Base-by-base conservation (phyloP, 1,140 invertebrate genomes). In the Carcinoscorpius rotundicauda region DNA sequence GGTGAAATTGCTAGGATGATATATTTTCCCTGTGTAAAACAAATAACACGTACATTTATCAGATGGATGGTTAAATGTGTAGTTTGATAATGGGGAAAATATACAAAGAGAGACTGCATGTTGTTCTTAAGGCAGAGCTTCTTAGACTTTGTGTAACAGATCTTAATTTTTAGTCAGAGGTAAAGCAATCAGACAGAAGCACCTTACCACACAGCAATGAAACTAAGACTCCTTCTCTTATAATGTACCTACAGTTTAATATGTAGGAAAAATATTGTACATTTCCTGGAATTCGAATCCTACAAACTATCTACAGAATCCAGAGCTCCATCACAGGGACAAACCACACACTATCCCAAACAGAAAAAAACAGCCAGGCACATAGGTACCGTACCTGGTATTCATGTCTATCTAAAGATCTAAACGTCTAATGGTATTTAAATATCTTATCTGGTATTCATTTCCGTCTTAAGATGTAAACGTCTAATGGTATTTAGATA, bases 1-100 rank as follows among this genome's bases (percentile, higher is more conserved):
- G 74, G 69, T 4, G 78, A 73, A 0, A 72, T 68, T 3, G 77
- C 76, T 49, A 76, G 62, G 51, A 79, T 77, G 0, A 78, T 68
- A 67, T 76, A 70, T 48, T 68, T 69, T 11, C 67, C 72, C 74
- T 76, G 60, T 10, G 59, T 61, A 67, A 52, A 49, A 10, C 4
- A 55, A 29, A 64, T 49, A 48, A n/a, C 3, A 6, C 52, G 29
- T 10, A 8, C 58, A 29, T 8, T 10, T 8, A 60, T 8, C n/a
- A 64, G 50, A 55, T 63, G 53, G 29, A 8, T 10, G 52, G 5
- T 29, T n/a, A 56, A 6, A 6, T 63, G 8, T 3, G 8, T 58
- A 58, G n/a, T 48, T 51, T 58, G 10, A 56, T 60, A 2, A 29
- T 29, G 53, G n/a, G 6, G n/a, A 55, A 55, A 55, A 8, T 55